Evolutionary conservation across 2,888 invertebrate genomes (phyloP).

Genomic region (Empis stercorea): DNA sequence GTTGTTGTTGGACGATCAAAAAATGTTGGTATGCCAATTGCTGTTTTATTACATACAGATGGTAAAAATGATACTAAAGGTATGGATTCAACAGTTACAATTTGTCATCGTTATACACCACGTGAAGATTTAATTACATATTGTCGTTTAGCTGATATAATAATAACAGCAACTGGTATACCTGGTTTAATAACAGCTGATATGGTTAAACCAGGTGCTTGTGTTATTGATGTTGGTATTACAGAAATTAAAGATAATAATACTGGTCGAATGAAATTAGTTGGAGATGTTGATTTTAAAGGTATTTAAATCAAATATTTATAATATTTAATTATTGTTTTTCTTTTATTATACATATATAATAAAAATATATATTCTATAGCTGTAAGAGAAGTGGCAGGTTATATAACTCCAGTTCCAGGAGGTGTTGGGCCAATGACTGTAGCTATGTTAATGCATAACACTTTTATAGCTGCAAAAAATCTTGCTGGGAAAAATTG

Average conservation of each 20-base stretch:
- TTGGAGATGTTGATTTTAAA: slow-evolving; percentile 84
- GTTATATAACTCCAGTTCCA: slow-evolving; percentile 79
- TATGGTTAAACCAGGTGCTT: slow-evolving; percentile 81
- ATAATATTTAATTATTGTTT: not conserved
- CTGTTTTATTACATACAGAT: slow-evolving; percentile 71
- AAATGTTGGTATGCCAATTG: slow-evolving; percentile 83
- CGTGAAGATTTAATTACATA: slow-evolving; percentile 55
- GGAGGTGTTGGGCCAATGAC: slow-evolving; percentile 92
- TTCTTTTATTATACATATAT: too few species aligned
- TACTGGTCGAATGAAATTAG: slow-evolving; percentile 56
- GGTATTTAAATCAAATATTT: slow-evolving; percentile 11
- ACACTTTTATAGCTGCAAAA: slow-evolving; percentile 66
- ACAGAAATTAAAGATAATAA: slow-evolving; percentile 50
- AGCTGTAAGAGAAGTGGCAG: slow-evolving; percentile 68
- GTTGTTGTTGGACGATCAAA: slow-evolving; percentile 84
- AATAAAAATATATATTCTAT: slow-evolving; percentile 23
- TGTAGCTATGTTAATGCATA: slow-evolving; percentile 85
- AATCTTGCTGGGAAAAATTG: slow-evolving; percentile 21
- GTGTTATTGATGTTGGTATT: slow-evolving; percentile 81
- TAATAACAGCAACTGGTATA: slow-evolving; percentile 45
- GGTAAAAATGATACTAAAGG: slow-evolving; percentile 53
- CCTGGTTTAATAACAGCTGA: slow-evolving; percentile 62
- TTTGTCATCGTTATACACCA: slow-evolving; percentile 82
- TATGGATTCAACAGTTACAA: slow-evolving; percentile 77
- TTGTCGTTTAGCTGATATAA: slow-evolving; percentile 40